These are phyloP conservation scores for Drosophila eugracilis DNA, from an alignment of 1,140 invertebrate species.

Conservation along the genomic window DNA sequence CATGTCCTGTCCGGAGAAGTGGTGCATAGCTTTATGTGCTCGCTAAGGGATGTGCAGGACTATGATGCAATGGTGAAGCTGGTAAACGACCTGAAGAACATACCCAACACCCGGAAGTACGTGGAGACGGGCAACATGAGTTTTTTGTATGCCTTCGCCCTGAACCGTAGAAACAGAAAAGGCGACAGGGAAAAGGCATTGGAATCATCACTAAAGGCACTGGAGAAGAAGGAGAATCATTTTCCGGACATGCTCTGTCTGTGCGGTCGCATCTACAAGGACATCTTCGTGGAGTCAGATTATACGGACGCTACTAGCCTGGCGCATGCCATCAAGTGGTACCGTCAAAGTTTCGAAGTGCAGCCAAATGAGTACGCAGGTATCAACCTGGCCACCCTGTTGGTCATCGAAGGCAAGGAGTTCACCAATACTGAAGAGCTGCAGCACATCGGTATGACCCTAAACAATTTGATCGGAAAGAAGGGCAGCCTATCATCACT, in stretches of 20 bases:
- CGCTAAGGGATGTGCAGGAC: constrained; percentile 96
- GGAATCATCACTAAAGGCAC: constrained; percentile 94
- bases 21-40: constrained; percentile 96
- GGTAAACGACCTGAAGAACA: constrained; percentile 97
- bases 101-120: constrained; percentile 96
- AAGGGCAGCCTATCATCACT: constrained; percentile 97
- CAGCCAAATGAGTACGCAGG: constrained; percentile 99
- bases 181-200: constrained; percentile 98
- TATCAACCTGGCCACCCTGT: constrained; percentile 98
- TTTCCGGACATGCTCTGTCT: constrained; percentile 99
- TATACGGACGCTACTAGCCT: constrained; percentile 95
- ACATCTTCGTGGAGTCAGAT: constrained; percentile 98
- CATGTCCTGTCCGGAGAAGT: constrained; percentile 98
- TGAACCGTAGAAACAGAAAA: constrained; percentile 97
- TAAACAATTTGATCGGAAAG: constrained; percentile 99
- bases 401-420: constrained; percentile 99
- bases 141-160: constrained; percentile 98
- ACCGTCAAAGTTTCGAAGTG: constrained; percentile 98
- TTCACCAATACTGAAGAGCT: constrained; percentile 96
- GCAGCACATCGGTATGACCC: constrained; percentile 93
- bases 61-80: constrained; percentile 99
- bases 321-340: constrained; percentile 98
- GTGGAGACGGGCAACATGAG: constrained; percentile 95
- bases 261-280: constrained; percentile 99
- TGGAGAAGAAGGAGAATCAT: constrained; percentile 96